Conservation (phyloP, 2,113 vertebrate genomes). For the Tor tambroides region DNA sequence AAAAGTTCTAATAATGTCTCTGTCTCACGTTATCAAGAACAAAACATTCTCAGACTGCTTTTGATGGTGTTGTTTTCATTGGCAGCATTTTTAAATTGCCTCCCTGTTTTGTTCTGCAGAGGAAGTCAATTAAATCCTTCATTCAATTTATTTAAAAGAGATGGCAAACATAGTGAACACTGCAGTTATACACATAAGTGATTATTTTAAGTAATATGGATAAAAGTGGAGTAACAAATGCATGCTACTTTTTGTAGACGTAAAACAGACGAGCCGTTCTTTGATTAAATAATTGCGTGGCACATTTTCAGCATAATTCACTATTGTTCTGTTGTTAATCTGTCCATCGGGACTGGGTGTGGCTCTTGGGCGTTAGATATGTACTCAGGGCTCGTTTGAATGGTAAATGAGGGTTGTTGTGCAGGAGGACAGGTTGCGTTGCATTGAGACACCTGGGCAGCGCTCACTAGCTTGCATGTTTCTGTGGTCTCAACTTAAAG, state of each 20-base stretch:
- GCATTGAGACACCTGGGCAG: not conserved
- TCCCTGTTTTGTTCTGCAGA: not conserved
- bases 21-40: not conserved
- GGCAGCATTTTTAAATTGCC: not conserved
- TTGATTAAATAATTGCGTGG: not conserved
- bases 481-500: not conserved
- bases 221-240: too few relatives aligned
- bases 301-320: slow-evolving; percentile 15
- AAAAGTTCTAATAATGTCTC: not conserved
- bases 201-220: too few relatives aligned
- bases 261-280: not conserved
- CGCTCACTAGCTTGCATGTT: slow-evolving; percentile 15
- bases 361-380: slow-evolving; percentile 21
- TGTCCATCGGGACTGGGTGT: not conserved
- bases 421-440: slow-evolving; percentile 5
- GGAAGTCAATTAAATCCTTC: not conserved
- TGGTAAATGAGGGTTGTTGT: slow-evolving; percentile 53
- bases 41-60: not conserved
- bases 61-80: not conserved
- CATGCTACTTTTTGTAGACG: not conserved
- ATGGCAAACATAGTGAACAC: not conserved
- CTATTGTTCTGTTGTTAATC: slow-evolving; percentile 8
- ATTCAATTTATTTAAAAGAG: not conserved
- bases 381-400: slow-evolving; percentile 53
- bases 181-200: too few relatives aligned